A percentile compares a stretch with the other conserved stretches of the same genome.
Evolutionary conservation across 2,888 invertebrate species (phyloP).

Genomic region (Lysandra coridon): DNA sequence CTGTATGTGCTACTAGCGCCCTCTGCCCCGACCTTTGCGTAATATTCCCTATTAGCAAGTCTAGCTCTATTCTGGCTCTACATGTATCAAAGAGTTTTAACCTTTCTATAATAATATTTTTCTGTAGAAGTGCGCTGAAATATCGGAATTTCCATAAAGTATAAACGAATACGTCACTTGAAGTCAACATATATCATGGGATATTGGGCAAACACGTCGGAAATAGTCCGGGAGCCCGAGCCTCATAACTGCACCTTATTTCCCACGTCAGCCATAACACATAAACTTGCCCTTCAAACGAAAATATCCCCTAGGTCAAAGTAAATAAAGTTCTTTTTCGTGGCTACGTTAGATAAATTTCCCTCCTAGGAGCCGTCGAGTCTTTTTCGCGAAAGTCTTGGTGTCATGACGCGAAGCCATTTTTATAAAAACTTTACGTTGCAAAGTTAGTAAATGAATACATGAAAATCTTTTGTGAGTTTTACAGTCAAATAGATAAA

Average conservation of each 20-base stretch:
- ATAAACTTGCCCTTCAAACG: neutral
- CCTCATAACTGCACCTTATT: slow-evolving; percentile 6
- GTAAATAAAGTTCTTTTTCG: neutral
- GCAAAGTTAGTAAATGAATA: neutral
- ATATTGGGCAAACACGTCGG: neutral
- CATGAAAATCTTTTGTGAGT: neutral
- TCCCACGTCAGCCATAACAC: slow-evolving; percentile 10
- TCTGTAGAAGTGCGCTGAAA: neutral
- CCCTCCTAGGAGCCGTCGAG: slow-evolving; percentile 1
- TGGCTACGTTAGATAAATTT: neutral
- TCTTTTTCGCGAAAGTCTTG: neutral
- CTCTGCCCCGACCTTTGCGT: too few relatives aligned
- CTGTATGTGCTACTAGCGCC: too few relatives aligned
- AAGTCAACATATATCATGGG: slow-evolving; percentile 7
- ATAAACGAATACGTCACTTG: neutral
- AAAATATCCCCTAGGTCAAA: neutral
- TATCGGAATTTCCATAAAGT: neutral
- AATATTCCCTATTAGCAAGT: too few relatives aligned
- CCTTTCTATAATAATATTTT: neutral
- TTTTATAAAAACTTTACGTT: neutral
- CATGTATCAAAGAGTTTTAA: too few relatives aligned
- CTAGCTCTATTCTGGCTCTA: neutral
- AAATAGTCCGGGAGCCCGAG: neutral
- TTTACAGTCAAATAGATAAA: too few relatives aligned
- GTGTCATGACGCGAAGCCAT: neutral